Conservation (phyloP, 2,888 invertebrate species). For the Cryptus viduatorius region DNA sequence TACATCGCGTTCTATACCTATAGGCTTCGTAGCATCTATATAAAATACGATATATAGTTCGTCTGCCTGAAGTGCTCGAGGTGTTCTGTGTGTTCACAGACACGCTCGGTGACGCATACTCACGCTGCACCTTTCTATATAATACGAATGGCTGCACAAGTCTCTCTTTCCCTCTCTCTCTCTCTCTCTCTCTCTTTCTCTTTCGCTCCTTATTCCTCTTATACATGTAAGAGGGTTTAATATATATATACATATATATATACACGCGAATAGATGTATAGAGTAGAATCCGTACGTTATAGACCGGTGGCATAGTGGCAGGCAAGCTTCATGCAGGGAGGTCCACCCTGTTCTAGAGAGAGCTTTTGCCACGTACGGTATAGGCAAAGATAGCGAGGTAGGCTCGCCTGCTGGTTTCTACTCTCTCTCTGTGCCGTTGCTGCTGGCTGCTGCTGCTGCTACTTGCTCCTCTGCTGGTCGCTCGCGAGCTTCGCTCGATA, state of each 20-base stretch:
- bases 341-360: conserved; percentile 72
- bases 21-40: conserved; percentile 19
- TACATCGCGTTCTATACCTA: conserved; percentile 8
- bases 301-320: conserved; percentile 21
- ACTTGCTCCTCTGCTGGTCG: conserved; percentile 71
- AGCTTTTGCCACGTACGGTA: conserved; percentile 60
- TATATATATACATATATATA: conserved; percentile 1
- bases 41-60: conserved; percentile 25
- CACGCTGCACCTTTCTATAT: conserved; percentile 28
- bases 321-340: conserved; percentile 68
- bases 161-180: conserved; percentile 58
- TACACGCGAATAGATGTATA: background rate
- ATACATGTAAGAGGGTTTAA: background rate
- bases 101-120: conserved; percentile 21
- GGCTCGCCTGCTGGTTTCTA: conserved; percentile 37
- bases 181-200: conserved; percentile 57
- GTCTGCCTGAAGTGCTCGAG: conserved; percentile 31
- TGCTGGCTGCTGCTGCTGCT: conserved; percentile 50
- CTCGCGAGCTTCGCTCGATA: conserved; percentile 82
- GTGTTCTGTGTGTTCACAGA: conserved; percentile 28
- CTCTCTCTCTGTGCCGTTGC: conserved; percentile 30
- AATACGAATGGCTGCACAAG: conserved; percentile 32
- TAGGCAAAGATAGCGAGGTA: conserved; percentile 52
- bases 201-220: conserved; percentile 26
- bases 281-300: conserved; percentile 25